These are phyloP conservation scores for Ectropis grisescens DNA, from an alignment of 1,140 invertebrate genomes.

Conservation along the genomic window DNA sequence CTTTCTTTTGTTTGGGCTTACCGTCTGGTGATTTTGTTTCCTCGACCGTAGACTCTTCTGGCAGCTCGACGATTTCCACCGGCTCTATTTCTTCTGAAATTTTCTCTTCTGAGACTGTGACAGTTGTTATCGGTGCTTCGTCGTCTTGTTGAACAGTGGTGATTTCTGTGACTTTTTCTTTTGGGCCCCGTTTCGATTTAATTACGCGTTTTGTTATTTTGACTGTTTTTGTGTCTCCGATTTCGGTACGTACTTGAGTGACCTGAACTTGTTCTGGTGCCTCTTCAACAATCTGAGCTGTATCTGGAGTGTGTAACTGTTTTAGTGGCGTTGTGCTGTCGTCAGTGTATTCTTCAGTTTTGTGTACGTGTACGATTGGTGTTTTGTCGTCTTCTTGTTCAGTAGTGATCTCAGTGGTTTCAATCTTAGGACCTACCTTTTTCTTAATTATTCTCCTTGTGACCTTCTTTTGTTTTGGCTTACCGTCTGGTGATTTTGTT, in stretches of 20 bases:
- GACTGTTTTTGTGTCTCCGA: conserved; percentile 2
- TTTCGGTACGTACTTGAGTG: conserved; percentile 32
- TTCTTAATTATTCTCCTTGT: conserved; percentile 51
- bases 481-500: conserved; percentile 13
- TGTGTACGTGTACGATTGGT: conserved; percentile 14
- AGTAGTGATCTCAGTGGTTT: conserved; percentile 37
- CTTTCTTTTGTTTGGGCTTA: conserved; percentile 8
- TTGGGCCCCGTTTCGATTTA: conserved; percentile 1
- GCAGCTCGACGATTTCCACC: conserved; percentile 19
- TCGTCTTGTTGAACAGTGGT: conserved; percentile 14
- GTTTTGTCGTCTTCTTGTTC: conserved; percentile 30
- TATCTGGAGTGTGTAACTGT: conserved; percentile 6
- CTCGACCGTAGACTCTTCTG: conserved; percentile 14
- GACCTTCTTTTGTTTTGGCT: conserved; percentile 16
- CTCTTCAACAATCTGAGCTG: conserved; percentile 9
- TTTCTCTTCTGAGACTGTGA: conserved; percentile 6
- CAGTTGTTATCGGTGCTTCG: conserved; percentile 9
- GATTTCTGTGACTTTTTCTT: conserved; percentile 31
- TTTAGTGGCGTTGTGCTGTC: conserved; percentile 9
- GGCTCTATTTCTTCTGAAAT: conserved; percentile 1
- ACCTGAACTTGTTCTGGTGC: conserved; percentile 18
- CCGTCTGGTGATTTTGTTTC: conserved; percentile 12
- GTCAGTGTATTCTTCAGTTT: conserved; percentile 13
- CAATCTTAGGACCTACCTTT: conserved; percentile 20
- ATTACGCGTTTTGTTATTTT: conserved; percentile 6